Base-by-base conservation (phyloP, 1,140 invertebrate species). In the Neodiprion pinetum region DNA sequence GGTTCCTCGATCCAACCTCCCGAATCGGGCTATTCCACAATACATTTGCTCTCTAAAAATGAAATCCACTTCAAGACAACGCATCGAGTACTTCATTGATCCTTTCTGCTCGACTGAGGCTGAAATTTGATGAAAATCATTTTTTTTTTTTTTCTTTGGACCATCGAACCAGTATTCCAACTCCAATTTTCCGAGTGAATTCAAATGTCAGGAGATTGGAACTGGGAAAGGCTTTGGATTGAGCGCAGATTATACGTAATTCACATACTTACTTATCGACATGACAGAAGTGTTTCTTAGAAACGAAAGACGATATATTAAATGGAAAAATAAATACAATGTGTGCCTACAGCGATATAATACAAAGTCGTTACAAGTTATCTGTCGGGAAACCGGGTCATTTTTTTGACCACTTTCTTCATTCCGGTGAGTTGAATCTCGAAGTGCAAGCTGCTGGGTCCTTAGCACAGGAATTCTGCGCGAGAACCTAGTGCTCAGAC, bases 291-390 rank as follows among this genome's bases (percentile, higher is more conserved):
- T 61, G 53, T 61, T 61, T 61, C 80, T 83, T 80, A 82, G 78
- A 83, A 81, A 82, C 79, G 77, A 80, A 81, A 76, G 80, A 80
- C 76, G 80, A 81, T 82, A 82, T 78, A 85, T 84, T 82, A 80
- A 83, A 81, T 84, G 83, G 75, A 83, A 83, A 84, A 88, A 86
- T 86, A 87, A 87, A 87, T 85, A 88, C 81, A 84, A 86, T 82
- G 83, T 82, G 84, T 84, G 79, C 83, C 81, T 84, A 85, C 84
- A 84, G 78, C 79, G 79, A 81, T 81, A 87, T 86, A 80, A 85
- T 86, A 87, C 85, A 87, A 86, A 81, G 78, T 82, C 71, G 74
- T 77, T 72, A 72, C 73, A 70, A 76, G 47, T 74, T 75, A 77
- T 77, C 53, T 17, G 53, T 61, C n/a, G 11, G 11, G 53, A 61